Conservation (phyloP, 2,113 vertebrate species). For the Otocyon megalotis region DNA sequence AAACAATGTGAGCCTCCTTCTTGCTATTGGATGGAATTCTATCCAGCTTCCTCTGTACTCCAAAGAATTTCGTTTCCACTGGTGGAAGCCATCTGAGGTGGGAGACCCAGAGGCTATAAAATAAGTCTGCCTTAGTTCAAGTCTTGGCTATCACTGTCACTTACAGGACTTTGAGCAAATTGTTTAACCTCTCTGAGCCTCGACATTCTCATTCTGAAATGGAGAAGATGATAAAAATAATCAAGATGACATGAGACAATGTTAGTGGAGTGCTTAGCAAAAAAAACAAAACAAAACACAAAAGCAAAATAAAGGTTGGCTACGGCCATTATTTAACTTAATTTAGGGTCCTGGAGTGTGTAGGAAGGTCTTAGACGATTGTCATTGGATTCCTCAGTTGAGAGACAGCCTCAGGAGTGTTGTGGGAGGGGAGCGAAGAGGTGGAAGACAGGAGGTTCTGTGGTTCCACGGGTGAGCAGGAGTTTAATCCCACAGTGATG, state of each 20-base stretch:
- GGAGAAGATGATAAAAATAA: neutral
- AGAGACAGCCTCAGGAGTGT: neutral
- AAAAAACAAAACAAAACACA: neutral
- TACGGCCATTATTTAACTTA: neutral
- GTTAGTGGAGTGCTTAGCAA: neutral
- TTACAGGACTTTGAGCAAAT: neutral
- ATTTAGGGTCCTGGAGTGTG: neutral
- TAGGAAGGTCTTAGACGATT: neutral
- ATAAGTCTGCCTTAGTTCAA: neutral
- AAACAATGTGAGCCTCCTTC: neutral
- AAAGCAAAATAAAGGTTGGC: neutral
- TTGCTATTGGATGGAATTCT: neutral
- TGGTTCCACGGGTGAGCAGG: neutral
- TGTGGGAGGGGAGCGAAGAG: neutral
- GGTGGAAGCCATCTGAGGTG: neutral
- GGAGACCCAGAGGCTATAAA: neutral
- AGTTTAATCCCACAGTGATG: neutral
- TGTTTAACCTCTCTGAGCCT: constrained; percentile 28
- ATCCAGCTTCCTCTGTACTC: neutral
- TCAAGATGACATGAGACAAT: constrained; percentile 36
- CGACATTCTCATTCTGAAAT: neutral
- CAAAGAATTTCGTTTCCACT: neutral
- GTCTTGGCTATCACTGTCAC: neutral
- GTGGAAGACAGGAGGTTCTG: neutral
- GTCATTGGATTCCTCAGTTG: neutral